phyloP scores from a whole-genome alignment of 2,797 vertebrate species.

The Coregonus suidteri region DNA sequence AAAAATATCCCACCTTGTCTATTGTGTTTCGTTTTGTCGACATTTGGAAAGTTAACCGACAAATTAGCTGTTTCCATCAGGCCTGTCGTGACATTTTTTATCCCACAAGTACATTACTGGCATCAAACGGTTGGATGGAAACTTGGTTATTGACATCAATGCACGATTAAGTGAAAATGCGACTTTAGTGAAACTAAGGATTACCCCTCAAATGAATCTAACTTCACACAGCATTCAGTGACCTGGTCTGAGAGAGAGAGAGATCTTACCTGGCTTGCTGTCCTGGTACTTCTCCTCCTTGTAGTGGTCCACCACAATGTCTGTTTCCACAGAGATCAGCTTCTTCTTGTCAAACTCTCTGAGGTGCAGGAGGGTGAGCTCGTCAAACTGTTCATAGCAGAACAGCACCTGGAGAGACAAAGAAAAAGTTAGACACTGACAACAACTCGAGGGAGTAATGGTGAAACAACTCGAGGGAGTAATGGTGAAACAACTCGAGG shows the following conservation, averaged over 20 bases:
- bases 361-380: constrained; percentile 92
- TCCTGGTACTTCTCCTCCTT: constrained; percentile 95
- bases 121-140: no score
- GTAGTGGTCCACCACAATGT: constrained; percentile 97
- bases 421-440: neutral
- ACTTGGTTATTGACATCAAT: neutral
- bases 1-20: no score
- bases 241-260: neutral
- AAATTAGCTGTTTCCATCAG: no score
- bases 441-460: neutral
- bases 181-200: neutral
- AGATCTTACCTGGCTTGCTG: constrained; percentile 75
- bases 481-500: neutral
- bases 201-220: neutral
- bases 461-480: neutral
- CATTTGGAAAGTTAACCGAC: no score
- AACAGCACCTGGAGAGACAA: constrained; percentile 85
- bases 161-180: neutral
- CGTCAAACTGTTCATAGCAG: constrained; percentile 97
- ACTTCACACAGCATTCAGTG: neutral
- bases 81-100: no score
- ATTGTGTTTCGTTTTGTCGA: no score
- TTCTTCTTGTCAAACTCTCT: constrained; percentile 95
- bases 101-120: no score
- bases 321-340: constrained; percentile 94